Conservation (phyloP, 2,113 vertebrate species). For the Ochotona curzoniae region DNA sequence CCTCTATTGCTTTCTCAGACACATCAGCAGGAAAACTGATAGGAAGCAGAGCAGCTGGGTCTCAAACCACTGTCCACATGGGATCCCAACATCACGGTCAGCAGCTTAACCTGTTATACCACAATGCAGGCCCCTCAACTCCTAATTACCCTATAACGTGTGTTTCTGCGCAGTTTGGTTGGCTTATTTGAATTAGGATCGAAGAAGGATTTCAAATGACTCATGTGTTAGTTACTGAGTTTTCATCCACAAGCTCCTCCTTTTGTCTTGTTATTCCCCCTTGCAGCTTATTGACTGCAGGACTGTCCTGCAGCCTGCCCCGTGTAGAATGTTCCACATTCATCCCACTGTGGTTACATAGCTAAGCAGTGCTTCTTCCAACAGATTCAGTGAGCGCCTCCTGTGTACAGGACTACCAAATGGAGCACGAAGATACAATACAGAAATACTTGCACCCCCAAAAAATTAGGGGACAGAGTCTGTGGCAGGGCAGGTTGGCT, state of each 20-base stretch:
- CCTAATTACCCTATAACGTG: too few relatives aligned
- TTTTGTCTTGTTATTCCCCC: background rate
- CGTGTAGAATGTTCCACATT: background rate
- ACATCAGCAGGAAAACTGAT: too few relatives aligned
- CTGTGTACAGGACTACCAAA: background rate
- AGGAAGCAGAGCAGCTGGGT: too few relatives aligned
- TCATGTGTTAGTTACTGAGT: background rate
- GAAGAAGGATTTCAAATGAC: background rate
- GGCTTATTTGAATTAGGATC: conserved; percentile 40
- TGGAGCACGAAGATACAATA: background rate
- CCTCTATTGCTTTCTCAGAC: too few relatives aligned
- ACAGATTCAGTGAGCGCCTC: conserved; percentile 41
- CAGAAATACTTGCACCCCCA: too few relatives aligned
- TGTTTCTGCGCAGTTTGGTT: background rate
- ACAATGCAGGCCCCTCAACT: too few relatives aligned
- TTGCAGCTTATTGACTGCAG: background rate
- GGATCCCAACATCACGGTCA: too few relatives aligned
- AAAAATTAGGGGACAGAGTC: too few relatives aligned
- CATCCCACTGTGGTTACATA: background rate
- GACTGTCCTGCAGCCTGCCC: background rate
- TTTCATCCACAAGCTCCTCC: background rate
- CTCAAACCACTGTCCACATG: too few relatives aligned
- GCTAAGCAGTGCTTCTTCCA: background rate
- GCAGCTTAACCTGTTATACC: too few relatives aligned
- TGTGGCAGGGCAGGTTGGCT: too few relatives aligned